A percentile compares a stretch with the other conserved stretches of the same genome.
Evolutionary conservation across 2,888 invertebrate species (phyloP).

Genomic region (Cryptophagus acutangulus): DNA sequence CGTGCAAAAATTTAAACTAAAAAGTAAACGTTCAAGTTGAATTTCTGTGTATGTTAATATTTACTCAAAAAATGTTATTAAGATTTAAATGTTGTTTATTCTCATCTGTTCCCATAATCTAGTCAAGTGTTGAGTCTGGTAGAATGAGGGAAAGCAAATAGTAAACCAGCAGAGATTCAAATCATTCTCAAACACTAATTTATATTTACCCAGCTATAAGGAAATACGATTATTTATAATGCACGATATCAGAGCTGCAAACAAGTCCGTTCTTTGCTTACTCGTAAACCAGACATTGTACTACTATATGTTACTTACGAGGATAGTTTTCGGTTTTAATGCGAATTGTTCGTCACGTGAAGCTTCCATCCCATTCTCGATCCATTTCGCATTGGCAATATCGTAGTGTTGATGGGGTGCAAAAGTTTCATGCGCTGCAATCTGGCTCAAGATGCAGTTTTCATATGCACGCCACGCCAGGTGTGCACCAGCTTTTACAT

Average conservation of each 20-base stretch:
- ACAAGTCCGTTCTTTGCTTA: conserved; percentile 30
- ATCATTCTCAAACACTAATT: conserved; percentile 39
- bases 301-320: no score
- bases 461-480: no score
- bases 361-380: conserved; percentile 7
- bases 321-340: conserved; percentile 8
- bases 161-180: conserved; percentile 26
- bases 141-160: conserved; percentile 1
- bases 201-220: conserved; percentile 39
- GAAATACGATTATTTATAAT: conserved; percentile 37
- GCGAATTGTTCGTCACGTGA: conserved; percentile 9
- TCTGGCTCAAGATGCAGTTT: conserved; percentile 1
- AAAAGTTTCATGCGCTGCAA: no score
- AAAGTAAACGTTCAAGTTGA: no score
- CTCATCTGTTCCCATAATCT: conserved; percentile 1
- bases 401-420: conserved; percentile 5
- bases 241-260: conserved; percentile 32
- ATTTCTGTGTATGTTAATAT: no score
- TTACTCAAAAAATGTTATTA: background rate
- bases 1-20: no score
- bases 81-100: conserved; percentile 1
- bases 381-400: conserved; percentile 4
- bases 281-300: conserved; percentile 32
- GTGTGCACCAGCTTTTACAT: conserved; percentile 12
- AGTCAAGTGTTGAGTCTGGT: background rate